phyloP scores from a whole-genome alignment of 2,888 invertebrate species.

The Macrosoma leucophasiata region DNA sequence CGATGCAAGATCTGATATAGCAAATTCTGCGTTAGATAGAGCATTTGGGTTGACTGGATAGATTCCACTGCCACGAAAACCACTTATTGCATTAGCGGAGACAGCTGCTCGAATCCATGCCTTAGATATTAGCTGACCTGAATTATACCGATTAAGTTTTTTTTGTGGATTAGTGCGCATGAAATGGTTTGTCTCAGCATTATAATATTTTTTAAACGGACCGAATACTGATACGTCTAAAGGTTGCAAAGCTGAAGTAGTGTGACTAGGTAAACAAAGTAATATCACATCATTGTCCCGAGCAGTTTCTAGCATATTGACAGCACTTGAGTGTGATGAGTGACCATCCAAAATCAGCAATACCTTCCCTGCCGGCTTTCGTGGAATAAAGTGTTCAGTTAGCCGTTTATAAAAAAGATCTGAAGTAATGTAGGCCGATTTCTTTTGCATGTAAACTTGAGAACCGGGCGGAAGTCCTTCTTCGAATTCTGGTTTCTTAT shows the following conservation, averaged over 20 bases:
- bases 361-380: constrained; percentile 28
- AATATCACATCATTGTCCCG: constrained; percentile 26
- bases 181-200: constrained; percentile 22
- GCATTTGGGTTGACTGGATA: constrained; percentile 17
- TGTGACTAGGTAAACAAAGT: constrained; percentile 27
- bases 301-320: constrained; percentile 24
- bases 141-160: constrained; percentile 24
- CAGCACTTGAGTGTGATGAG: constrained; percentile 26
- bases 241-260: constrained; percentile 25
- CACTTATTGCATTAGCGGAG: constrained; percentile 19
- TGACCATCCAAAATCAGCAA: constrained; percentile 33
- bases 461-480: constrained; percentile 25
- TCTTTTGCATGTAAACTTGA: constrained; percentile 26
- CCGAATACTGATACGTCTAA: constrained; percentile 25
- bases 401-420: constrained; percentile 29
- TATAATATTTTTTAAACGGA: constrained; percentile 27
- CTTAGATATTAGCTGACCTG: constrained; percentile 20
- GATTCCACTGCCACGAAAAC: constrained; percentile 15
- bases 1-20: constrained; percentile 22
- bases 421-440: constrained; percentile 27
- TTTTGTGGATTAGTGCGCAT: constrained; percentile 22
- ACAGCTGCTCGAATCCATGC: constrained; percentile 26
- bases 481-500: constrained; percentile 29
- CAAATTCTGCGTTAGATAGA: constrained; percentile 18
- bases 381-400: constrained; percentile 26